These are phyloP conservation scores for Drosophila trapezifrons DNA, from an alignment of 1,140 invertebrate genomes.

Conservation along the genomic window DNA sequence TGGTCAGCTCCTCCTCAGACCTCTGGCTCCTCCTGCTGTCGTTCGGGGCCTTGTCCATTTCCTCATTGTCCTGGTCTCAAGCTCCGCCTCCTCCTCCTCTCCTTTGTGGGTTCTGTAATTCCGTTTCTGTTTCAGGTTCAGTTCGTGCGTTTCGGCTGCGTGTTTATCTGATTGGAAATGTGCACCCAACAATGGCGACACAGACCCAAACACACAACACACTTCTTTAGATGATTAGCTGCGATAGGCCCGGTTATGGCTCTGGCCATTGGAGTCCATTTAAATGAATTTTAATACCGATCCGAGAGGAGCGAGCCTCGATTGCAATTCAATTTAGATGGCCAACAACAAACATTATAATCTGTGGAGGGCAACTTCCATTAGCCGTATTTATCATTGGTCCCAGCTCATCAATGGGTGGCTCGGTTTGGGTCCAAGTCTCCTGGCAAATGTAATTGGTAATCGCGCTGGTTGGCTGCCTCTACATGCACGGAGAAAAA, in stretches of 20 bases:
- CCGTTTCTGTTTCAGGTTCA: conserved; percentile 47
- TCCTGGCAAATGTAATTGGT: conserved; percentile 78
- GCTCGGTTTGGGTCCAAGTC: conserved; percentile 31
- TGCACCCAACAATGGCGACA: conserved; percentile 76
- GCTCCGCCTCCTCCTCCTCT: not conserved
- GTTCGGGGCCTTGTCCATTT: conserved; percentile 27
- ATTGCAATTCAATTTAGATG: conserved; percentile 71
- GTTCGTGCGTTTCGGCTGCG: conserved; percentile 69
- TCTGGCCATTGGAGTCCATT: conserved; percentile 52
- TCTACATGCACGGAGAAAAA: not conserved
- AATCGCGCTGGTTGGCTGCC: conserved; percentile 56
- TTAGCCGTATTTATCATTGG: conserved; percentile 66
- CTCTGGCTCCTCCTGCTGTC: conserved; percentile 1
- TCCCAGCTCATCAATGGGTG: conserved; percentile 69
- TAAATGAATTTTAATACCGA: conserved; percentile 78
- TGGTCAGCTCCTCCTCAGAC: conserved; percentile 1
- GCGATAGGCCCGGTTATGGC: conserved; percentile 60
- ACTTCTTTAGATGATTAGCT: conserved; percentile 81
- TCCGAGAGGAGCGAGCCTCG: conserved; percentile 36
- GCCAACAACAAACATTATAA: conserved; percentile 49
- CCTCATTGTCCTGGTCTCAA: conserved; percentile 25
- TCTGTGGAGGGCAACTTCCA: conserved; percentile 54
- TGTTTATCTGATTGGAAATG: conserved; percentile 77
- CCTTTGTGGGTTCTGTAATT: conserved; percentile 10
- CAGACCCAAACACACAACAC: conserved; percentile 49